A percentile compares a stretch with the other conserved stretches of the same genome.
phyloP scores from a whole-genome alignment of 2,888 invertebrate species.

The Cheilosia vernalis region DNA sequence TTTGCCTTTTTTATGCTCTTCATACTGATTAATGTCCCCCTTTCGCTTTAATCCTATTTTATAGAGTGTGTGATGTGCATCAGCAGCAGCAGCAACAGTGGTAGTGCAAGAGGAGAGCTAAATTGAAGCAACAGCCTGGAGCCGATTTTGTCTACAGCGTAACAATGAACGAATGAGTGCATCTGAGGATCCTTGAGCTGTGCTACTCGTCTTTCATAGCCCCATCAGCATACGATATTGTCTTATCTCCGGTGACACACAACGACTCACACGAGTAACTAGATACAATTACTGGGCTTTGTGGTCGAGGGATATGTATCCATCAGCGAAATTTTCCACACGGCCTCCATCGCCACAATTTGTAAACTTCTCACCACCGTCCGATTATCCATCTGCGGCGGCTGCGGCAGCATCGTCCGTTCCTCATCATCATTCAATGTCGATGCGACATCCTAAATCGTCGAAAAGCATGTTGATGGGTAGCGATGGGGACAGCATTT shows the following conservation, averaged over 20 bases:
- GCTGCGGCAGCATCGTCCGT: conserved; percentile 62
- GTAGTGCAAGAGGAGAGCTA: conserved; percentile 24
- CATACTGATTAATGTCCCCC: conserved; percentile 71
- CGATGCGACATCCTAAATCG: conserved; percentile 79
- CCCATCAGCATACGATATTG: conserved; percentile 57
- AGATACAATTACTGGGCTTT: conserved; percentile 66
- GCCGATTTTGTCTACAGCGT: conserved; percentile 31
- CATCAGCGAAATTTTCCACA: conserved; percentile 81
- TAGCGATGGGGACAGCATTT: conserved; percentile 62
- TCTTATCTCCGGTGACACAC: conserved; percentile 62
- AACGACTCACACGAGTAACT: conserved; percentile 26
- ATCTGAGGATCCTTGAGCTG: conserved; percentile 48
- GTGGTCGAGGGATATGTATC: conserved; percentile 79
- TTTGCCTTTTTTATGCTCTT: conserved; percentile 42
- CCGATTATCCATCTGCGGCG: conserved; percentile 87
- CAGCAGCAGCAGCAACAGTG: conserved; percentile 24
- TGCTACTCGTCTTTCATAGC: conserved; percentile 57
- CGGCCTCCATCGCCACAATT: conserved; percentile 84
- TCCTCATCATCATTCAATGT: conserved; percentile 78
- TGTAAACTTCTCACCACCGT: conserved; percentile 91
- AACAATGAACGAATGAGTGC: conserved; percentile 59
- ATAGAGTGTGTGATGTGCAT: conserved; percentile 72
- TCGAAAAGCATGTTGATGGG: conserved; percentile 72
- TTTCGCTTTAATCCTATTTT: conserved; percentile 69
- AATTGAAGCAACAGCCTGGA: conserved; percentile 61